Evolutionary conservation across 2,797 vertebrate species (phyloP).

Genomic region (Thunnus albacares): DNA sequence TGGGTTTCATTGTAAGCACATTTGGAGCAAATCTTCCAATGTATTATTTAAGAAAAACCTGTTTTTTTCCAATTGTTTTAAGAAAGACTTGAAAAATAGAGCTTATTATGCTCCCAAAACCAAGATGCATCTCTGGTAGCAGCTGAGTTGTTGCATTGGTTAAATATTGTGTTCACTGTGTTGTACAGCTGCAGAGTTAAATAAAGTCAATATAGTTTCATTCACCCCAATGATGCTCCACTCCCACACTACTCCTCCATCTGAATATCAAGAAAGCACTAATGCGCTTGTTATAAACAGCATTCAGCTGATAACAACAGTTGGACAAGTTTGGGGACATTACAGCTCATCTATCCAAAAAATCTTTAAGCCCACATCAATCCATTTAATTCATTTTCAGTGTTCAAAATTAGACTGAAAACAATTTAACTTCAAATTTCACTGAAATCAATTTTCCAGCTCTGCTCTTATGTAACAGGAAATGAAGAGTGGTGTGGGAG

Average conservation of each 20-base stretch:
- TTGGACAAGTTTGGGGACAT: background rate
- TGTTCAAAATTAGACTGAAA: constrained; percentile 14
- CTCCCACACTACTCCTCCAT: constrained; percentile 38
- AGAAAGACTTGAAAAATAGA: background rate
- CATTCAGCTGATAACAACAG: background rate
- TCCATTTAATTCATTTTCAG: background rate
- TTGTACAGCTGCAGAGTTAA: constrained; percentile 12
- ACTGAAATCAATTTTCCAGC: constrained; percentile 46
- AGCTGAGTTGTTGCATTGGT: background rate
- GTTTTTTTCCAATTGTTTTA: no score
- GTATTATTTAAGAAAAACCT: no score
- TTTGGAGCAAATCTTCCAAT: no score
- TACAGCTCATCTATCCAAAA: background rate
- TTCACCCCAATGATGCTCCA: constrained; percentile 17
- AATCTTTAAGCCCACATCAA: background rate
- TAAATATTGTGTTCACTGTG: constrained; percentile 10
- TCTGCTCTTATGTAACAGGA: constrained; percentile 66
- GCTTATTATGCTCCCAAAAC: background rate
- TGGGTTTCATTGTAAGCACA: no score
- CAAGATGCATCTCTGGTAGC: background rate
- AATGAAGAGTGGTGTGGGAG: constrained; percentile 71
- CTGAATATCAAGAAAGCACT: constrained; percentile 13
- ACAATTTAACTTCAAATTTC: background rate
- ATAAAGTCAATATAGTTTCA: constrained; percentile 34
- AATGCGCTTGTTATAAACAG: constrained; percentile 8